phyloP scores from a whole-genome alignment of 2,797 vertebrate genomes.

The Onychomys arenicola region DNA sequence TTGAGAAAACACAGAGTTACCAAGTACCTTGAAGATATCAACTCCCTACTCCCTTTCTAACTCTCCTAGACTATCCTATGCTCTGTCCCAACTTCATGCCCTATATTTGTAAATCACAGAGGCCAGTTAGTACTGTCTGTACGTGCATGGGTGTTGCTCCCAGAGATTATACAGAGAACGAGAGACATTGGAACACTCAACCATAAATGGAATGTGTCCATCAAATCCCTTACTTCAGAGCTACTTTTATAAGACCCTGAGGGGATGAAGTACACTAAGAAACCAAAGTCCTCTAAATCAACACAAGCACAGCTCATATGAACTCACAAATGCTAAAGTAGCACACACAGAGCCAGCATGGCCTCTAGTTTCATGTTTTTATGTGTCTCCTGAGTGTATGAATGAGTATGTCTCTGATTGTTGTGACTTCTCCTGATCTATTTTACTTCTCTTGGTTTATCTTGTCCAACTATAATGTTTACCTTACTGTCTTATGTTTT shows the following conservation, averaged over 20 bases:
- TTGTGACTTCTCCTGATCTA: no score
- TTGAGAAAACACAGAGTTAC: not conserved
- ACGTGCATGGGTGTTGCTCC: no score
- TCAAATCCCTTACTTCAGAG: no score
- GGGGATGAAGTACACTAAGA: not conserved
- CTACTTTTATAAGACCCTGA: not conserved
- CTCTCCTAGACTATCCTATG: not conserved
- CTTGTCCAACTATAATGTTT: no score
- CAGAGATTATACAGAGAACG: not conserved
- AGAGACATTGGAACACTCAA: not conserved
- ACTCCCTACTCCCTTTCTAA: not conserved
- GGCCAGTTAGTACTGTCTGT: not conserved
- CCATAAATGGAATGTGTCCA: not conserved
- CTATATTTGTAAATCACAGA: not conserved
- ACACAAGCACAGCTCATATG: not conserved
- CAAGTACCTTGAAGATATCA: not conserved
- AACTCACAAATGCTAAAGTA: not conserved
- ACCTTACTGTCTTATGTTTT: no score
- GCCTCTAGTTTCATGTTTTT: not conserved
- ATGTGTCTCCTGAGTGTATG: not conserved
- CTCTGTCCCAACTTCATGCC: not conserved
- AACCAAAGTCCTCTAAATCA: not conserved
- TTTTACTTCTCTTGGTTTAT: no score
- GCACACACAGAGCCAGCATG: not conserved
- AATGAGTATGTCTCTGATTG: not conserved